phyloP scores from a whole-genome alignment of 2,888 invertebrate species.

The Leptogaster cylindrica region DNA sequence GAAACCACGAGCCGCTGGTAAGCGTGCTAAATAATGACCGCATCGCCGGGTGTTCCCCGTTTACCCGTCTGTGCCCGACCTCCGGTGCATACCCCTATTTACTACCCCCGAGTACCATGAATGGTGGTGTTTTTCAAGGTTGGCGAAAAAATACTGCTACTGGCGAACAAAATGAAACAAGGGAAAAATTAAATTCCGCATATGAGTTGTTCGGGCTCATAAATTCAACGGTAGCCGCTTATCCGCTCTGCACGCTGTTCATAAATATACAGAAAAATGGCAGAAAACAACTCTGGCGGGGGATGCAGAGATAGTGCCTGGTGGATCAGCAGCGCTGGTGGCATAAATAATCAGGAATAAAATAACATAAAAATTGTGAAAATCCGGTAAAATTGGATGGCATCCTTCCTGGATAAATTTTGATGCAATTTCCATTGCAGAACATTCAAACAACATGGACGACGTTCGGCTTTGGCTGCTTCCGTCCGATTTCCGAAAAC shows the following conservation, averaged over 20 bases:
- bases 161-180: constrained; percentile 5
- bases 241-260: constrained; percentile 16
- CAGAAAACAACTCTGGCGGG: neutral
- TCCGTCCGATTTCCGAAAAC: too few species aligned
- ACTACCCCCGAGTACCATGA: neutral
- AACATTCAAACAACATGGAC: too few species aligned
- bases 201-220: constrained; percentile 17
- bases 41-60: neutral
- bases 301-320: neutral
- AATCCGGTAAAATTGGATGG: too few species aligned
- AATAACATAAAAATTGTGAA: too few species aligned
- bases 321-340: constrained; percentile 1
- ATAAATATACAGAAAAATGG: constrained; percentile 13
- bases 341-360: constrained; percentile 7
- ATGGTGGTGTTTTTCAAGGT: constrained; percentile 8
- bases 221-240: constrained; percentile 3
- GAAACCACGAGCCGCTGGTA: constrained; percentile 14
- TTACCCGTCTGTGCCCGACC: neutral
- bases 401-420: too few species aligned
- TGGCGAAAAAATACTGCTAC: neutral
- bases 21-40: constrained; percentile 22
- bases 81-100: neutral
- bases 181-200: constrained; percentile 25
- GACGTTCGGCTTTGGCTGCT: too few species aligned
- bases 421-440: too few species aligned